A percentile compares a stretch with the other conserved stretches of the same genome.
Evolutionary conservation across 2,113 vertebrate genomes (phyloP).

Genomic region (Chlorodrepanis virens): DNA sequence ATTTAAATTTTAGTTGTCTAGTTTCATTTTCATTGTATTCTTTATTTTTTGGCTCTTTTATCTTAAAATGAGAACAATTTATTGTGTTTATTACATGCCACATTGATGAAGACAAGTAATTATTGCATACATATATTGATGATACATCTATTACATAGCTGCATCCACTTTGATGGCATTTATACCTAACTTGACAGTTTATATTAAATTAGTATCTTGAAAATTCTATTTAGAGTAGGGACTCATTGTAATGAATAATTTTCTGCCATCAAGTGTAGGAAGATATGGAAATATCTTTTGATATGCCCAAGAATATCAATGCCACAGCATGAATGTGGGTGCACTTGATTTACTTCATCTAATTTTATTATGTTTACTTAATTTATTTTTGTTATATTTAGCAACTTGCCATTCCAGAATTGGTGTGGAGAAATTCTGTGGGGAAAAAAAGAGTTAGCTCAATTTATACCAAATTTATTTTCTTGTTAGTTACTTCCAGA

Average conservation of each 20-base stretch:
- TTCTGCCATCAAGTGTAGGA: not conserved
- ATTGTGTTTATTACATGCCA: not conserved
- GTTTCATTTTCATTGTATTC: not conserved
- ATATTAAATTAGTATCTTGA: not conserved
- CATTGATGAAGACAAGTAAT: not conserved
- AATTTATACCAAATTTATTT: not conserved
- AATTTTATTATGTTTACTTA: not conserved
- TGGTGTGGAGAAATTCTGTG: not conserved
- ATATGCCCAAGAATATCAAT: not conserved
- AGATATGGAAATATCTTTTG: not conserved
- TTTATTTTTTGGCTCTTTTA: not conserved
- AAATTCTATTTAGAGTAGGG: not conserved
- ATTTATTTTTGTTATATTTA: not conserved
- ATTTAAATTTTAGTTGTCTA: not conserved
- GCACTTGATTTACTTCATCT: not conserved
- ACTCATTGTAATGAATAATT: not conserved
- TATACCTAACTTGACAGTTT: not conserved
- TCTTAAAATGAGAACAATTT: not conserved
- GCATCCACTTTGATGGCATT: not conserved
- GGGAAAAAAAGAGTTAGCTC: not conserved
- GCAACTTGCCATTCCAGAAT: not conserved
- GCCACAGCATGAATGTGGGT: not conserved
- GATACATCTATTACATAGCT: not conserved
- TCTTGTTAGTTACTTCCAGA: not conserved
- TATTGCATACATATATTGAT: not conserved